Base-by-base conservation (phyloP, 1,140 invertebrate genomes). In the Harlomillsia oculata region DNA sequence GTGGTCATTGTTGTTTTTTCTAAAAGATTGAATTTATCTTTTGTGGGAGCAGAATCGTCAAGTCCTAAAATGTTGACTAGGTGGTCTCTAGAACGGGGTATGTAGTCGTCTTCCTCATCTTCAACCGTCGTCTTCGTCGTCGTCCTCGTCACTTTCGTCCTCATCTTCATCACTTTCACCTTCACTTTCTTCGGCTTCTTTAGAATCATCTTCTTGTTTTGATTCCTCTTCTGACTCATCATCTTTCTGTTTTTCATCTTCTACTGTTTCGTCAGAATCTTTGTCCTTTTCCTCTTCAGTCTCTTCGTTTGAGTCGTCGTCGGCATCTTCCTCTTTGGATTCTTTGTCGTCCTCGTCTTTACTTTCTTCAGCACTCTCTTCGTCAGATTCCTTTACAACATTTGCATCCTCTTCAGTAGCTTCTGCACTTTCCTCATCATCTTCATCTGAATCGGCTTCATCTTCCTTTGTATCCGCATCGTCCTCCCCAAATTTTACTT, bases 1-100 rank as follows among this genome's bases (percentile, higher is more conserved):
- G 89, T 82, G 8, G 82, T 76, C 50, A 89, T 82, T 6, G 83
- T 82, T 25, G 82, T 78, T 73, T 81, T 85, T 34, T 83, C 77
- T 39, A 87, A 74, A 3, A 84, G 77, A 46, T 79, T 74, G 69
- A 90, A 84, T 26, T 76, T 76, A 59, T 82, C 78, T 60, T 79
- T 80, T 50, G 82, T 81, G 64, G 86, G 82, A 54, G 83, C 80
- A 14, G 69, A 69, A 30, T 71, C 69, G 57, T 89, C 84, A 34
- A 94, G 68, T 67, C 84, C 82, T 14, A 94, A 70, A 20, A 92
- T 78, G 67, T 88, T 79, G 55, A 80, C 80, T 55, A 94, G 82
- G 65, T 92, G 88, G 50, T 85, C 82, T 49, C 86, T 77, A 28
- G 84, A 79, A 70, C 87, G 76, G 53, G 68, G 46, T 21, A 44